These are phyloP conservation scores for Pachliopta kotzebuea DNA, from an alignment of 2,888 invertebrate species.

Conservation along the genomic window DNA sequence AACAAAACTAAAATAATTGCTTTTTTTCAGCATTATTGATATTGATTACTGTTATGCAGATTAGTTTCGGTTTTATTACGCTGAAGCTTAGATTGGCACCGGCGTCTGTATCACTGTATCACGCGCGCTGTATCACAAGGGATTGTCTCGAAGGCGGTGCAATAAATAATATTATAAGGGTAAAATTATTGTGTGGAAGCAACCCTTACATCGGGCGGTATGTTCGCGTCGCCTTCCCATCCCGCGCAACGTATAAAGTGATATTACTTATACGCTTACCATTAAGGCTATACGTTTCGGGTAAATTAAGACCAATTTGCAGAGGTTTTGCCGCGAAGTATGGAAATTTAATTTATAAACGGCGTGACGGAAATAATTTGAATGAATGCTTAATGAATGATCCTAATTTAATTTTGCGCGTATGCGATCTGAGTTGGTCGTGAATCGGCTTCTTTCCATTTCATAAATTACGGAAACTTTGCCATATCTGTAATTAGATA, in stretches of 20 bases:
- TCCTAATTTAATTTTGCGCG: constrained; percentile 57
- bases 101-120: constrained; percentile 45
- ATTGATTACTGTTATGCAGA: constrained; percentile 29
- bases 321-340: constrained; percentile 67
- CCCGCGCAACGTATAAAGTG: constrained; percentile 54
- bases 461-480: neutral
- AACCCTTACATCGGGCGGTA: constrained; percentile 44
- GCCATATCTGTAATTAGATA: neutral
- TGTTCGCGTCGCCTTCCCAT: constrained; percentile 36
- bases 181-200: constrained; percentile 54
- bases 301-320: constrained; percentile 76
- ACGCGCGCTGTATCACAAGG: constrained; percentile 46
- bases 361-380: constrained; percentile 65
- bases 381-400: constrained; percentile 63
- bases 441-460: neutral
- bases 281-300: constrained; percentile 71
- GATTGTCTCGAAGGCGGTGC: constrained; percentile 53
- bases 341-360: constrained; percentile 70
- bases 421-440: constrained; percentile 31
- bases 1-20: neutral
- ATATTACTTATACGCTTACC: constrained; percentile 71
- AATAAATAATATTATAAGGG: constrained; percentile 58
- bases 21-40: neutral
- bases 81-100: constrained; percentile 39
- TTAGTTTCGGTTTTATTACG: constrained; percentile 35